phyloP scores from a whole-genome alignment of 2,888 invertebrate species.

The Cryptops parisi region DNA sequence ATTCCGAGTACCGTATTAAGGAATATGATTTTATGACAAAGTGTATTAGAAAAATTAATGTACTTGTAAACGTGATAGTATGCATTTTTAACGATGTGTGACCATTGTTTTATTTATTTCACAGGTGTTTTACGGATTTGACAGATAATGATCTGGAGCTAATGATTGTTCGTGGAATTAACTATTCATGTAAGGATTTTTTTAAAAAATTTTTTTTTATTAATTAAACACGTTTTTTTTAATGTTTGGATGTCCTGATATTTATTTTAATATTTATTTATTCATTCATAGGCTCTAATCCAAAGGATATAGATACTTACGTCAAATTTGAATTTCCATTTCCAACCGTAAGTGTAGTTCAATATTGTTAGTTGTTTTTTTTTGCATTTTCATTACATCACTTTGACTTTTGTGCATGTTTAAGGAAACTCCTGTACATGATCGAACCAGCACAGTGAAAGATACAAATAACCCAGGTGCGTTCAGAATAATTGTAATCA shows the following conservation, averaged over 20 bases:
- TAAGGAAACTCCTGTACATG: slow-evolving; percentile 39
- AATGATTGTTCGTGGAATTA: slow-evolving; percentile 68
- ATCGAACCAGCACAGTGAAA: slow-evolving; percentile 61
- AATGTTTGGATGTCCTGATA: not conserved
- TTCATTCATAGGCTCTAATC: slow-evolving; percentile 46
- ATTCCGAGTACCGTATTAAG: too few relatives aligned
- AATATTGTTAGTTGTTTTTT: not conserved
- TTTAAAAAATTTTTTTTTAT: not conserved
- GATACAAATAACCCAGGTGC: slow-evolving; percentile 64
- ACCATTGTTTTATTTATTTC: too few relatives aligned
- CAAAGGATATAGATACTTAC: slow-evolving; percentile 81
- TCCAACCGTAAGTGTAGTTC: slow-evolving; percentile 50
- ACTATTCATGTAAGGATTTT: slow-evolving; percentile 38
- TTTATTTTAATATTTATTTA: not conserved
- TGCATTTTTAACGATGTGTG: too few relatives aligned
- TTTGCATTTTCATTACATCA: slow-evolving; percentile 19
- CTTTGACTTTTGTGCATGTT: slow-evolving; percentile 16
- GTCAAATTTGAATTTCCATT: slow-evolving; percentile 86
- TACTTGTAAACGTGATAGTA: too few relatives aligned
- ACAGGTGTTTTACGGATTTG: slow-evolving; percentile 72
- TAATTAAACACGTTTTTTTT: not conserved
- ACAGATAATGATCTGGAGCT: slow-evolving; percentile 82
- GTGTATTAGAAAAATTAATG: too few relatives aligned
- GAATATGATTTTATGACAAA: too few relatives aligned
- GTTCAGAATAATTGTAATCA: too few relatives aligned